Conservation (phyloP, 35 echinoderm and acorn worm species). For the Stichopus chloronotus region DNA sequence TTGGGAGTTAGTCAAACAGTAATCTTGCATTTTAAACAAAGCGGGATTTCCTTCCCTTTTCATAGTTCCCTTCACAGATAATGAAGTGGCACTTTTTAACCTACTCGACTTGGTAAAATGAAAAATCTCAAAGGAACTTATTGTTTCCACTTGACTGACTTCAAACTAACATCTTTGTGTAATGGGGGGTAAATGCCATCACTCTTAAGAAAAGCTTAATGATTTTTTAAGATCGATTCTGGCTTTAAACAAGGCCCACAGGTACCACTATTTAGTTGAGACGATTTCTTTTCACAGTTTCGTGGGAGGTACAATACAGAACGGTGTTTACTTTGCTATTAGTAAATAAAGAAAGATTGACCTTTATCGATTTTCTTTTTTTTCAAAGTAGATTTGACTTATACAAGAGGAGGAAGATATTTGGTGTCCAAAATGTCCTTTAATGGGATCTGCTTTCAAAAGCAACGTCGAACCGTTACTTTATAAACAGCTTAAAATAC, state of each 20-base stretch:
- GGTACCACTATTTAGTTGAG: slow-evolving; percentile 32
- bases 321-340: slow-evolving; percentile 24
- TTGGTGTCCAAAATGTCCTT: background rate
- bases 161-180: background rate
- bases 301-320: background rate
- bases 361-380: background rate
- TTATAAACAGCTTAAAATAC: background rate
- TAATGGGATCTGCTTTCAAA: background rate
- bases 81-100: background rate
- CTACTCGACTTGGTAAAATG: background rate
- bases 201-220: background rate
- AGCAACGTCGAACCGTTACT: background rate
- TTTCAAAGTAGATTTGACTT: background rate
- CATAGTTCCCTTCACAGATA: background rate
- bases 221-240: background rate
- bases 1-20: too few species aligned
- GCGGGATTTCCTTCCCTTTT: background rate
- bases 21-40: too few species aligned
- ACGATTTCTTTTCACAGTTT: background rate
- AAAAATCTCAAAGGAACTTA: background rate
- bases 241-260: background rate
- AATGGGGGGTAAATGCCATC: background rate
- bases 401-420: background rate
- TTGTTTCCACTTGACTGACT: slow-evolving; percentile 15
- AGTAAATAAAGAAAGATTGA: slow-evolving; percentile 21